These are phyloP conservation scores for Aplodontia rufa DNA, from an alignment of 2,113 vertebrate genomes.

Conservation along the genomic window DNA sequence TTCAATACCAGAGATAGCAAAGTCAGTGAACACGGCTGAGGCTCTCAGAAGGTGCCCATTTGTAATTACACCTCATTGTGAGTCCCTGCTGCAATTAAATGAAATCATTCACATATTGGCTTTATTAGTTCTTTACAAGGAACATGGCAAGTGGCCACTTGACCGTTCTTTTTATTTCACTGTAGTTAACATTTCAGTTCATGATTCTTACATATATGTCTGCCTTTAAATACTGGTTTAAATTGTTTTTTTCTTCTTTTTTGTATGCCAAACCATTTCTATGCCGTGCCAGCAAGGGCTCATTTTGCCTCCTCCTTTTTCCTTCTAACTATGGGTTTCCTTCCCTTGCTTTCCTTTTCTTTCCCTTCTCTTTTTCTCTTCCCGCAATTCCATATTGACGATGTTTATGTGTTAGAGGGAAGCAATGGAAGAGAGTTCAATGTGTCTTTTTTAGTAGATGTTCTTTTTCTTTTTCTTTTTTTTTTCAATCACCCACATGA, in stretches of 20 bases:
- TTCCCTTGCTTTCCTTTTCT: background rate
- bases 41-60: background rate
- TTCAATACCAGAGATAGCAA: constrained; percentile 49
- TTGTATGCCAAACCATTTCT: background rate
- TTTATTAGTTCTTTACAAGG: constrained; percentile 48
- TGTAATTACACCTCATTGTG: constrained; percentile 54
- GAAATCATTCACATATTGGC: constrained; percentile 57
- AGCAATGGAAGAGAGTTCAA: background rate
- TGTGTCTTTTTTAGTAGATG: background rate
- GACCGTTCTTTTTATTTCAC: constrained; percentile 43
- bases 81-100: constrained; percentile 41
- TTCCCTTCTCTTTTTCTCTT: background rate
- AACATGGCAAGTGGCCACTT: background rate
- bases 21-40: constrained; percentile 40
- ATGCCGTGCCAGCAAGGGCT: background rate
- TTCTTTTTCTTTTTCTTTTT: too few relatives aligned
- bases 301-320: background rate
- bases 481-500: background rate
- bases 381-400: background rate
- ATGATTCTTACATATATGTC: constrained; percentile 9
- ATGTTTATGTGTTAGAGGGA: background rate
- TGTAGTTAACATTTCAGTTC: background rate
- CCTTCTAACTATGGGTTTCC: background rate
- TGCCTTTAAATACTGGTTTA: constrained; percentile 7
- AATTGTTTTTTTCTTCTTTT: background rate